These are phyloP conservation scores for Diglossa cyanea DNA, from an alignment of 2,797 vertebrate genomes.

Conservation along the genomic window DNA sequence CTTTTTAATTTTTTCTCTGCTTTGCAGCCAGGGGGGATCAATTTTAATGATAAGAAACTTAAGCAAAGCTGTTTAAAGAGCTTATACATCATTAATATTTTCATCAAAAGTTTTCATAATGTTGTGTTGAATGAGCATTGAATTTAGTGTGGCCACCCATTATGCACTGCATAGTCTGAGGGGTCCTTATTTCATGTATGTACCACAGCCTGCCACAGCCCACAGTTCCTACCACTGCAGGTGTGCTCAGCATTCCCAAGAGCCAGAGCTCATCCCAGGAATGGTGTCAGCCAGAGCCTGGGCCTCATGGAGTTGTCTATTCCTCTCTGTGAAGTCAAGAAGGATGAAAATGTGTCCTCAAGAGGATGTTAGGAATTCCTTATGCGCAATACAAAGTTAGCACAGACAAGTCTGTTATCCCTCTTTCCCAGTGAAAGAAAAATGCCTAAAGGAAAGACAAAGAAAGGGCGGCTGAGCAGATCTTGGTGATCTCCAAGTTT, in stretches of 20 bases:
- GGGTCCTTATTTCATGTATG: rapidly evolving
- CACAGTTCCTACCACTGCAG: rapidly evolving
- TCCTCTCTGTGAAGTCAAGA: neutral
- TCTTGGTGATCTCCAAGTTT: neutral
- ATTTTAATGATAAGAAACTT: neutral
- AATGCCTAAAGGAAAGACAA: neutral
- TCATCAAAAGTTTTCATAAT: neutral
- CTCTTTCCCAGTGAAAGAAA: neutral
- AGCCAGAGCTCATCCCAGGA: neutral
- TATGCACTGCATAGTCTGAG: neutral
- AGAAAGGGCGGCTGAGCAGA: neutral
- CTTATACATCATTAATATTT: neutral
- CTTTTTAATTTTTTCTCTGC: neutral
- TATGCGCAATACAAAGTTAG: neutral
- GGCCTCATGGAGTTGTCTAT: neutral
- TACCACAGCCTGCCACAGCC: neutral
- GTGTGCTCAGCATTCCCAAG: neutral
- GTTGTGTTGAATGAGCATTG: neutral
- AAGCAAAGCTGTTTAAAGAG: neutral
- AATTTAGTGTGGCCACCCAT: neutral
- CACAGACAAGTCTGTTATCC: neutral
- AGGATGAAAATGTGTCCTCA: neutral
- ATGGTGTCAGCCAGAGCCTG: neutral
- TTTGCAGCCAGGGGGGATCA: neutral
- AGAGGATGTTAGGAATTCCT: neutral